A percentile compares a stretch with the other conserved stretches of the same genome.
Conservation (phyloP, 2,797 vertebrate genomes). For the Bufotes viridis region DNA sequence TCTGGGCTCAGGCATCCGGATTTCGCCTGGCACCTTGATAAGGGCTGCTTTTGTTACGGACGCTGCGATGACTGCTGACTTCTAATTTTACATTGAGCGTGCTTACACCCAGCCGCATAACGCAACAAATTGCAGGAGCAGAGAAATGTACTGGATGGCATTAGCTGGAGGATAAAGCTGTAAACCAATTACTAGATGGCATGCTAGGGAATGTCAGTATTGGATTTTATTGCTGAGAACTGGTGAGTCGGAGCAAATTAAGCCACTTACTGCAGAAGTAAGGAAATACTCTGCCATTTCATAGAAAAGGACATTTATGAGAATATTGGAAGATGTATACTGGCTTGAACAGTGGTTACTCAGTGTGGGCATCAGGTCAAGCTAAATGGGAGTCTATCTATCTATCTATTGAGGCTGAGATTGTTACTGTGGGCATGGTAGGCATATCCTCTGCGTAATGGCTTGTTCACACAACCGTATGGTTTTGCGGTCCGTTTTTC, state of each 20-base stretch:
- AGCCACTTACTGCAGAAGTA: not conserved
- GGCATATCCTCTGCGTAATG: too few relatives aligned
- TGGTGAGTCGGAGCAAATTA: constrained; percentile 13
- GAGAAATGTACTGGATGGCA: not conserved
- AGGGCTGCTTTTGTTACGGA: not conserved
- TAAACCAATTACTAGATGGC: constrained; percentile 31
- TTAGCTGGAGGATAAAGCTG: constrained; percentile 13
- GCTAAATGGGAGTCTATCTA: not conserved
- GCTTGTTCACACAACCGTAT: too few relatives aligned
- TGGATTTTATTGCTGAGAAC: constrained; percentile 12
- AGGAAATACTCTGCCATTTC: constrained; percentile 4
- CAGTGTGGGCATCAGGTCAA: not conserved
- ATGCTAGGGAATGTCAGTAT: not conserved
- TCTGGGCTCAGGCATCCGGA: not conserved
- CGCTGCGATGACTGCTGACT: not conserved
- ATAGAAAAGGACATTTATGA: not conserved
- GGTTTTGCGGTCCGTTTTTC: too few relatives aligned
- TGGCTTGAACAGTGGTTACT: not conserved
- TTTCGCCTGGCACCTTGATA: constrained; percentile 1
- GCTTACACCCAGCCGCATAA: not conserved
- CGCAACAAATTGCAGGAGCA: not conserved
- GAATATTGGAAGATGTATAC: not conserved
- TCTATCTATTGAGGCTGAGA: not conserved
- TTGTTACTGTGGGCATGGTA: too few relatives aligned
- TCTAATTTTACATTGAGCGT: not conserved